Percentiles rank a stretch among this genome's conserved stretches.
phyloP scores from a whole-genome alignment of 2,888 invertebrate species.

The Chymomyza amoena region DNA sequence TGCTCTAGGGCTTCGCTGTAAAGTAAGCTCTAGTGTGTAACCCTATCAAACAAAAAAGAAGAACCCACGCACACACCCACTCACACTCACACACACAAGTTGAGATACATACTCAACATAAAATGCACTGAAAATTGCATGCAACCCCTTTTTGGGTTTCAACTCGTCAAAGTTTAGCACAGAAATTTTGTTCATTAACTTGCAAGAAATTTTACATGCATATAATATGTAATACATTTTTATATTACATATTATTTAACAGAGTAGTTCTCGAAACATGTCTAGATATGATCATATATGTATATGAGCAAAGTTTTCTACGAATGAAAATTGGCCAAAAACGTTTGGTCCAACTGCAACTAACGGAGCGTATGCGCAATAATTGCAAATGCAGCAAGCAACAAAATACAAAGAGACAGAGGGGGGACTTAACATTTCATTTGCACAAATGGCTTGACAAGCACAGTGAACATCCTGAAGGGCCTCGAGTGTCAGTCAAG shows the following conservation, averaged over 20 bases:
- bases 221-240: neutral
- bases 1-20: neutral
- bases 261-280: neutral
- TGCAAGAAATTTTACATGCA: neutral
- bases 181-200: constrained; percentile 41
- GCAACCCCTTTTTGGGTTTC: neutral
- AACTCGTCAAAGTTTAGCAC: neutral
- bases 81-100: neutral
- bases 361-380: constrained; percentile 38
- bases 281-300: neutral
- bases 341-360: neutral
- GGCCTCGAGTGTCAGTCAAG: neutral
- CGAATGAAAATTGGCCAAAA: neutral
- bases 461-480: constrained; percentile 2
- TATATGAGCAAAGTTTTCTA: neutral
- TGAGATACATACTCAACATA: neutral
- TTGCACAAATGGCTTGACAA: constrained; percentile 58
- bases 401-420: neutral
- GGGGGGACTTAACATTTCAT: constrained; percentile 19
- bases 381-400: neutral
- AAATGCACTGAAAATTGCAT: neutral
- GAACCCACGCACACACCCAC: neutral
- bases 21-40: neutral
- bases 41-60: neutral
- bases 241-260: neutral